Evolutionary conservation across 2,113 vertebrate genomes (phyloP).

Genomic region (Lipotes vexillifer): DNA sequence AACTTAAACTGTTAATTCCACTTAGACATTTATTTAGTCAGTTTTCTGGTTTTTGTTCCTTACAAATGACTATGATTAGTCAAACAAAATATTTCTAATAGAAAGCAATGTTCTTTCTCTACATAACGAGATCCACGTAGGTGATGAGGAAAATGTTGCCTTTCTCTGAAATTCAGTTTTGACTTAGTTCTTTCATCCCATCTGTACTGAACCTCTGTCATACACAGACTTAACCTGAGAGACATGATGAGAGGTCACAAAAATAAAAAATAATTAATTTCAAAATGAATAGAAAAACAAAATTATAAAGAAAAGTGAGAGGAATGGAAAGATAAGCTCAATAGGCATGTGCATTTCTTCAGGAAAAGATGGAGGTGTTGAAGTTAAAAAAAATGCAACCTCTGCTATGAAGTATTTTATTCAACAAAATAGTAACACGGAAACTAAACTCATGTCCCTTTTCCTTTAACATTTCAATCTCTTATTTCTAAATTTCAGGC

Average conservation of each 20-base stretch:
- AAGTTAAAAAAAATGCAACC: neutral
- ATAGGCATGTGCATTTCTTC: neutral
- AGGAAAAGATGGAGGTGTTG: neutral
- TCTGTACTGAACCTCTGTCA: neutral
- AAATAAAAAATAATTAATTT: neutral
- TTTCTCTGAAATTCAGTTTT: neutral
- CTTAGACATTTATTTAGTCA: neutral
- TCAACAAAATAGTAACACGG: neutral
- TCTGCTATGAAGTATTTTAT: neutral
- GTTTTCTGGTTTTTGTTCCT: neutral
- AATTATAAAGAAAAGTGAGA: neutral
- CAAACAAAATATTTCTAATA: neutral
- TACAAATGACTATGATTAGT: neutral
- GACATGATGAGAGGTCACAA: neutral
- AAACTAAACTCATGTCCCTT: neutral
- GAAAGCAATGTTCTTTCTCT: neutral
- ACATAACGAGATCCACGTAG: neutral
- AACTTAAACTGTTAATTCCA: neutral
- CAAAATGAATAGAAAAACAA: neutral
- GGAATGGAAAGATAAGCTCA: neutral
- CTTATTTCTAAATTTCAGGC: no score
- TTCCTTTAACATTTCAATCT: neutral
- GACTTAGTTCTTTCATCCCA: neutral
- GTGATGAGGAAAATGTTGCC: neutral
- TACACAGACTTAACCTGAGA: neutral